phyloP scores from a whole-genome alignment of 2,888 invertebrate species.

The Chrysolina americana region DNA sequence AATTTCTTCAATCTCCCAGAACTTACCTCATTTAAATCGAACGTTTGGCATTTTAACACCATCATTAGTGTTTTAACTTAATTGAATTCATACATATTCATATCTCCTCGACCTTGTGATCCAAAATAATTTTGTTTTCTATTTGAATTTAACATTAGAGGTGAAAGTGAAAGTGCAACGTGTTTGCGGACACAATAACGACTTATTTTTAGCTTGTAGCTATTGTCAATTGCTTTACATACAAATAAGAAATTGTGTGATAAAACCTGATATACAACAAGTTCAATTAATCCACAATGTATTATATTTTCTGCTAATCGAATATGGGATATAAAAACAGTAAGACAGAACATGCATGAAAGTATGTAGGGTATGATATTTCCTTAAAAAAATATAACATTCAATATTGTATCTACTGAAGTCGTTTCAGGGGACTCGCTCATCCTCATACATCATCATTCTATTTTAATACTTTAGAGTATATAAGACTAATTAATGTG shows the following conservation, averaged over 20 bases:
- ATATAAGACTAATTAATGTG: no score
- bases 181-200: constrained; percentile 13
- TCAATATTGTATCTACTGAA: no score
- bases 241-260: constrained; percentile 12
- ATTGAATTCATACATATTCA: neutral
- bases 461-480: no score
- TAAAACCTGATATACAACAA: neutral
- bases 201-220: neutral
- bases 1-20: neutral
- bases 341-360: no score
- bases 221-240: constrained; percentile 1
- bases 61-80: neutral
- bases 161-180: constrained; percentile 21
- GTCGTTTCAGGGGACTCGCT: no score
- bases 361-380: no score
- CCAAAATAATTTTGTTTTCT: constrained; percentile 12
- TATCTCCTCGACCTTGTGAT: constrained; percentile 7
- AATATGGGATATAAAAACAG: no score
- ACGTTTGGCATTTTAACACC: neutral
- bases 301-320: no score
- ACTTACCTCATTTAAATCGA: neutral
- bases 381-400: no score
- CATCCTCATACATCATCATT: no score
- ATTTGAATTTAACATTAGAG: constrained; percentile 15
- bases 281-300: neutral